phyloP scores from a whole-genome alignment of 2,888 invertebrate species.

The Cancer borealis region DNA sequence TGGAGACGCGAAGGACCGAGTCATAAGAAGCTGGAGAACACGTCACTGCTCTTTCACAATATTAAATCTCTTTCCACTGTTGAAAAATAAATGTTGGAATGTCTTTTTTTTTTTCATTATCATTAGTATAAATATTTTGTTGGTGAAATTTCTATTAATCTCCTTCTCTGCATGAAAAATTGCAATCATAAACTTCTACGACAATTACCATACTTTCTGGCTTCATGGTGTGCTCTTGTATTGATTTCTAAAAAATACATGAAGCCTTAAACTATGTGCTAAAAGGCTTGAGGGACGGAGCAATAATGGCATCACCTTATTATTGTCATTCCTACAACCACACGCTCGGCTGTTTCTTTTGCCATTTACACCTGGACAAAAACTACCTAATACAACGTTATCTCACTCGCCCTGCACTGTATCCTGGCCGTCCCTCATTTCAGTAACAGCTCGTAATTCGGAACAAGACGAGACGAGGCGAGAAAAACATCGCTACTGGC shows the following conservation, averaged over 20 bases:
- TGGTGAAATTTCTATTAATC: not conserved
- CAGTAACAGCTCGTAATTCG: conserved; percentile 11
- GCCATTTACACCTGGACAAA: not conserved
- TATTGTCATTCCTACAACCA: not conserved
- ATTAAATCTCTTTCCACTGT: not conserved
- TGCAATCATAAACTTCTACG: not conserved
- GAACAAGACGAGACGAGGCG: conserved; percentile 15
- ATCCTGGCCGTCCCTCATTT: not conserved
- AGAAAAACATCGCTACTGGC: conserved; percentile 3
- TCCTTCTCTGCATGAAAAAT: not conserved
- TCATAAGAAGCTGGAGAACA: not conserved
- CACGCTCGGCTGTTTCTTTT: not conserved
- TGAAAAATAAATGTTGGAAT: not conserved
- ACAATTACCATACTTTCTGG: not conserved
- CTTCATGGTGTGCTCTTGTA: not conserved
- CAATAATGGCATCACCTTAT: not conserved
- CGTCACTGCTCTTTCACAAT: not conserved
- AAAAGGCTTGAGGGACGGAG: not conserved
- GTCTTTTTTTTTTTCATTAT: not conserved
- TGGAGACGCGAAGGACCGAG: not conserved
- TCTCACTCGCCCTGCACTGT: not conserved
- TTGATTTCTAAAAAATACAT: not conserved
- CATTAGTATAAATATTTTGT: not conserved
- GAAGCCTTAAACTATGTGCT: not conserved
- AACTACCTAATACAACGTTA: not conserved